Evolutionary conservation across 2,113 vertebrate species (phyloP).

Genomic region (western clawed frog (Xenopus tropicalis)): UCB_Xtro_10.0 CM004450.2:112718001-112718500

Average conservation of each 20-base stretch:
- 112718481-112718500: too few species aligned
- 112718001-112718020: slow-evolving; percentile 44
- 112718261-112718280: slow-evolving; percentile 83
- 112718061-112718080: slow-evolving; percentile 89
- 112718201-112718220: slow-evolving; percentile 90
- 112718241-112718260: slow-evolving; percentile 82
- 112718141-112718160: slow-evolving; percentile 97
- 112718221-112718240: slow-evolving; percentile 83
- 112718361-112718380: slow-evolving; percentile 68
- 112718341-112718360: slow-evolving; percentile 75
- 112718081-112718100: slow-evolving; percentile 85
- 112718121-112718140: slow-evolving; percentile 92
- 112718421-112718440: background rate
- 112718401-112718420: slow-evolving; percentile 13
- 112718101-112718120: slow-evolving; percentile 86
- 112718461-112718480: too few species aligned
- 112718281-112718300: slow-evolving; percentile 90
- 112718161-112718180: slow-evolving; percentile 87
- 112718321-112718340: slow-evolving; percentile 71
- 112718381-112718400: slow-evolving; percentile 44
- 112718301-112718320: slow-evolving; percentile 83
- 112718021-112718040: slow-evolving; percentile 69
- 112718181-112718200: slow-evolving; percentile 93
- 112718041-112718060: slow-evolving; percentile 73
- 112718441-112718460: too few species aligned